These are phyloP conservation scores for Frankliniella intonsa DNA, from an alignment of 2,888 invertebrate genomes.

Conservation along the genomic window DNA sequence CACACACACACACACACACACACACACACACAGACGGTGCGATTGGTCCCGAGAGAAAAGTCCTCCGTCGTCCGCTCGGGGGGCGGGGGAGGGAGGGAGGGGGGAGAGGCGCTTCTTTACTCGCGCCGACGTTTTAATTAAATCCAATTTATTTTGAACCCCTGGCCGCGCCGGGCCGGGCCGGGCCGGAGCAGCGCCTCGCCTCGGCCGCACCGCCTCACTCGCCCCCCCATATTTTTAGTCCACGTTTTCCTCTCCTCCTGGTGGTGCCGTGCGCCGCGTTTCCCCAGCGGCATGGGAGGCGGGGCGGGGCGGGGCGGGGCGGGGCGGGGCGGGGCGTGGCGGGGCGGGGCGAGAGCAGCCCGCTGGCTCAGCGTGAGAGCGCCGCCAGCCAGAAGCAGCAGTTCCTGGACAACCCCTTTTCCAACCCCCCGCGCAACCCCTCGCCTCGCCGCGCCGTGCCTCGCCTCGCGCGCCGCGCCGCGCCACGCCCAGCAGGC, in stretches of 20 bases:
- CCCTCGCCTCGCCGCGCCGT: neutral
- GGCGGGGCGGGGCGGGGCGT: neutral
- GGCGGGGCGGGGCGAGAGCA: neutral
- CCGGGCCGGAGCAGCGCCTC: neutral
- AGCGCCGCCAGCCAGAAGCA: neutral
- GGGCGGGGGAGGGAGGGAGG: neutral
- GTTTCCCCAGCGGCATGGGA: neutral
- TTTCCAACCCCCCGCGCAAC: neutral
- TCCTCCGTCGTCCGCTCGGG: neutral
- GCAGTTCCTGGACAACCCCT: constrained; percentile 25
- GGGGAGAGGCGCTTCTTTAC: neutral
- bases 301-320: neutral
- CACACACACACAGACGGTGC: too few relatives aligned
- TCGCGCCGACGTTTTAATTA: constrained; percentile 20
- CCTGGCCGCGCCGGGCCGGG: neutral
- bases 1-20: too few relatives aligned
- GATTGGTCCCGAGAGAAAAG: neutral
- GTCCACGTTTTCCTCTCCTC: neutral
- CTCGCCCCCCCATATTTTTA: constrained; percentile 7
- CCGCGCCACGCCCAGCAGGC: neutral
- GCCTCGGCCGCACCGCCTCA: neutral
- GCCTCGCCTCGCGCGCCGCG: neutral
- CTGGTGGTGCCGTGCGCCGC: neutral
- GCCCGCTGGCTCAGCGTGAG: constrained; percentile 12
- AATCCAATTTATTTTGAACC: constrained; percentile 27